phyloP scores from a whole-genome alignment of 2,113 vertebrate genomes.

The Rhynchopsitta pachyrhyncha region DNA sequence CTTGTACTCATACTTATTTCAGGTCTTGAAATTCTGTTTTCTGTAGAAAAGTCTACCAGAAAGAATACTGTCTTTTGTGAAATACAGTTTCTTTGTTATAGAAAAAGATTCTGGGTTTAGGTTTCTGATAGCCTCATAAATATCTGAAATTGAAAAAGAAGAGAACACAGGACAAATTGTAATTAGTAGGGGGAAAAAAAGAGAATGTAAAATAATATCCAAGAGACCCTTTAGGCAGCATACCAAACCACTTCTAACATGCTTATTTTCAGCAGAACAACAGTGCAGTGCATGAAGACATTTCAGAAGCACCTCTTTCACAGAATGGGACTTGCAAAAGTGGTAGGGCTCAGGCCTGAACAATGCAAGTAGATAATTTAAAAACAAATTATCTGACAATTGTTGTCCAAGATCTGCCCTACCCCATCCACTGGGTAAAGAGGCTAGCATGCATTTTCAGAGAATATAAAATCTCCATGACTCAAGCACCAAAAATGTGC shows the following conservation, averaged over 20 bases:
- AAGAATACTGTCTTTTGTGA: background rate
- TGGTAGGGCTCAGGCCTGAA: too few relatives aligned
- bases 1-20: background rate
- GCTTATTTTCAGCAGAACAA: background rate
- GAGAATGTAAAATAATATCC: background rate
- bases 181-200: background rate
- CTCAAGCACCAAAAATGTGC: background rate
- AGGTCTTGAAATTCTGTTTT: background rate
- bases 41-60: background rate
- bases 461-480: fast-evolving
- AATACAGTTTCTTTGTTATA: background rate
- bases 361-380: too few relatives aligned
- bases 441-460: fast-evolving
- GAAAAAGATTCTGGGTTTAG: background rate
- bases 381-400: background rate
- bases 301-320: background rate
- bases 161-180: background rate
- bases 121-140: background rate
- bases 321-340: background rate
- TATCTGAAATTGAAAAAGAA: background rate
- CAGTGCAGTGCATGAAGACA: background rate
- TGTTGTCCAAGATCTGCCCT: background rate
- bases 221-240: background rate
- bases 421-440: fast-evolving
- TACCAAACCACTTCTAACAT: background rate